phyloP scores from a whole-genome alignment of 92 coral and sea anemone genomes.

The Nematostella vectensis region DNA sequence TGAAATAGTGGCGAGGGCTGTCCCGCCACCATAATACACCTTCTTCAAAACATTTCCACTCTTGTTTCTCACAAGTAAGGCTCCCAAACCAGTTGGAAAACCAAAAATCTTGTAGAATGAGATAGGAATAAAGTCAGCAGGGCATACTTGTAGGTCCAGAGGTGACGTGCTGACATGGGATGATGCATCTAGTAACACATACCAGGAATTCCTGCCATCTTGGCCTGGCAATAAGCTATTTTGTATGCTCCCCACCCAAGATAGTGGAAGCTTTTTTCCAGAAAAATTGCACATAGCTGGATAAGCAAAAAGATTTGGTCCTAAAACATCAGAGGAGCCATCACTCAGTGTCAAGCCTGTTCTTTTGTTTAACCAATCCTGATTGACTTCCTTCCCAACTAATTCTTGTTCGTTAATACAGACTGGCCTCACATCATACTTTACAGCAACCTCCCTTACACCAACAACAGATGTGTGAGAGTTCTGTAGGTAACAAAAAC shows the following conservation, averaged over 20 bases:
- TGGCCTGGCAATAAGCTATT: conserved; percentile 13
- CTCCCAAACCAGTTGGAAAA: conserved; percentile 95
- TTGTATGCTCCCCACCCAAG: conserved; percentile 48
- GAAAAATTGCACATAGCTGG: conserved; percentile 98
- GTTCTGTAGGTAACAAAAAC: conserved; percentile 70
- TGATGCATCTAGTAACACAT: conserved; percentile 92
- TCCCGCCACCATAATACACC: conserved; percentile 90
- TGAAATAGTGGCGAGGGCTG: conserved; percentile 74
- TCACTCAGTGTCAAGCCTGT: background rate
- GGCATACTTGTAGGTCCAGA: conserved; percentile 43
- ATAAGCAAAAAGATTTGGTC: conserved; percentile 65
- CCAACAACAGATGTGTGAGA: conserved; percentile 97
- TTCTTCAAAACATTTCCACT: conserved; percentile 59
- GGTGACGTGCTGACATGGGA: conserved; percentile 82
- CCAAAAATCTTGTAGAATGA: conserved; percentile 98
- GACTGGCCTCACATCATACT: conserved; percentile 43
- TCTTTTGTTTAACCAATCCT: background rate
- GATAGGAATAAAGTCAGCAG: conserved; percentile 81
- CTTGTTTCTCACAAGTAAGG: conserved; percentile 57
- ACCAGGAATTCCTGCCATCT: conserved; percentile 33
- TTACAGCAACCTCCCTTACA: conserved; percentile 69
- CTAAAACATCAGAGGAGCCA: background rate
- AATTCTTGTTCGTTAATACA: conserved; percentile 54
- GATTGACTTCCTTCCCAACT: background rate
- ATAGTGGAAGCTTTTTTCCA: conserved; percentile 76